Conservation (phyloP, 2,113 vertebrate species). For the Ranitomeya variabilis region DNA sequence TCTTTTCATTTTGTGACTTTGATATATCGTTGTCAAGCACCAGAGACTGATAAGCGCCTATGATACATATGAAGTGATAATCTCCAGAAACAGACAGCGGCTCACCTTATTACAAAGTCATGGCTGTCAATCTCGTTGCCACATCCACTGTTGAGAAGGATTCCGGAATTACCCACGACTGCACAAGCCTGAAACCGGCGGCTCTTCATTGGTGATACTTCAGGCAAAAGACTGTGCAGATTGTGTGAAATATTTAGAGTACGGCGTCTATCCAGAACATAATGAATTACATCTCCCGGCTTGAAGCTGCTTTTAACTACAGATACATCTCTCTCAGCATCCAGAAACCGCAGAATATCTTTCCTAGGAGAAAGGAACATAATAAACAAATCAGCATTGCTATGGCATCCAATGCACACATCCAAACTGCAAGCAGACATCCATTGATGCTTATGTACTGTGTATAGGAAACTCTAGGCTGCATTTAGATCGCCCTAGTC, state of each 20-base stretch:
- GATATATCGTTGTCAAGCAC: conserved; percentile 42
- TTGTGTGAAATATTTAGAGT: conserved; percentile 83
- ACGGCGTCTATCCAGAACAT: conserved; percentile 82
- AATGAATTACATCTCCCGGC: conserved; percentile 85
- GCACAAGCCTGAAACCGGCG: conserved; percentile 83
- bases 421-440: neutral
- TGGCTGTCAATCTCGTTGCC: conserved; percentile 86
- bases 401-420: neutral
- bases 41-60: conserved; percentile 42
- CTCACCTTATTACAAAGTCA: conserved; percentile 86
- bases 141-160: conserved; percentile 82
- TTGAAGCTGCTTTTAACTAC: conserved; percentile 88
- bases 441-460: too few species aligned
- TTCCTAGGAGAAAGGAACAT: conserved; percentile 71
- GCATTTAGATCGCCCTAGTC: too few species aligned
- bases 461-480: too few species aligned
- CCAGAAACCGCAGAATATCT: conserved; percentile 84
- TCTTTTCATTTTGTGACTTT: conserved; percentile 50
- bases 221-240: conserved; percentile 84
- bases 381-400: neutral
- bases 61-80: neutral
- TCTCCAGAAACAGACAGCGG: conserved; percentile 53
- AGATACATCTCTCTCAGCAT: conserved; percentile 85
- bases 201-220: conserved; percentile 88
- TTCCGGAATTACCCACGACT: conserved; percentile 87